Evolutionary conservation across 2,888 invertebrate species (phyloP).

Genomic region (Chloroclystis v-ata): DNA sequence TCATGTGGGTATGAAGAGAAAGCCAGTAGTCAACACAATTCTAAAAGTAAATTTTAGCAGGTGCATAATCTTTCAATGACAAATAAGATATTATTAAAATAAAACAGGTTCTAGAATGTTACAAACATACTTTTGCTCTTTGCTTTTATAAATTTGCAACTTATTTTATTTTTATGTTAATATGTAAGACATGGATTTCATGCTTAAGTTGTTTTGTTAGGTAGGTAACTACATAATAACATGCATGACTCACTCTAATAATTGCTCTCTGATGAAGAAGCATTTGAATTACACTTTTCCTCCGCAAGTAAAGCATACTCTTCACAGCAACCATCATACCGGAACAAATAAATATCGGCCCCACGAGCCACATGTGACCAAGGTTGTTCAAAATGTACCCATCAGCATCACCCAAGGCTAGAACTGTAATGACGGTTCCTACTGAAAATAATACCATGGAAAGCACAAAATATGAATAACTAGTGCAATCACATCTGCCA

Average conservation of each 20-base stretch:
- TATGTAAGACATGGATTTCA: constrained; percentile 4
- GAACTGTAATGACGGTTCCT: constrained; percentile 80
- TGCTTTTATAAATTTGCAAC: too few species aligned
- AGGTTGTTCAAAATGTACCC: constrained; percentile 79
- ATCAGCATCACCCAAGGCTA: constrained; percentile 80
- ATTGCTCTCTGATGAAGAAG: constrained; percentile 80
- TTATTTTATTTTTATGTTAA: background rate
- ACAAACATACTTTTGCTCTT: too few species aligned
- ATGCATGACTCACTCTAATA: constrained; percentile 71
- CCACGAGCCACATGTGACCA: constrained; percentile 83
- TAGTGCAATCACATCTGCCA: constrained; percentile 82
- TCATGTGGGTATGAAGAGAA: too few species aligned
- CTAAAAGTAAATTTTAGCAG: too few species aligned
- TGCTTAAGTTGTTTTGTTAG: constrained; percentile 2
- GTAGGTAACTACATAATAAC: background rate
- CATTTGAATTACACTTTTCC: constrained; percentile 82
- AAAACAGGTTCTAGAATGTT: too few species aligned
- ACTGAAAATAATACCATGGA: constrained; percentile 81
- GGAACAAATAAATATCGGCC: constrained; percentile 82
- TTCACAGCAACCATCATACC: constrained; percentile 84
- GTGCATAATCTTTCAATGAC: too few species aligned
- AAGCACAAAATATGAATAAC: constrained; percentile 81
- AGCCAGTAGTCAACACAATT: too few species aligned
- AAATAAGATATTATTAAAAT: too few species aligned
- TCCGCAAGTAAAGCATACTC: constrained; percentile 80